Conservation (phyloP, 1,140 invertebrate species). For the Drosophila grimshawi region DNA sequence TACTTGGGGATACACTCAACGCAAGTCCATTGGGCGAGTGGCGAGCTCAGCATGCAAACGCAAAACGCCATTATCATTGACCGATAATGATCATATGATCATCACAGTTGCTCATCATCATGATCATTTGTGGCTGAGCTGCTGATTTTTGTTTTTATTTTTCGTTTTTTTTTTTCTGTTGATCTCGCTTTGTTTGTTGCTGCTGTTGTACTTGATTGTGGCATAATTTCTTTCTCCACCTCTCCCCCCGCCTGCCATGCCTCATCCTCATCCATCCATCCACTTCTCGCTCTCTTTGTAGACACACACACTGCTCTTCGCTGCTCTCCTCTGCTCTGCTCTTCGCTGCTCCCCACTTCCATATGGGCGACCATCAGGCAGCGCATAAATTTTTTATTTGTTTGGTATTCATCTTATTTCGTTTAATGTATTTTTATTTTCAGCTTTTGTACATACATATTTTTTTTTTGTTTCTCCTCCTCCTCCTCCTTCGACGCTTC, state of each 20-base stretch:
- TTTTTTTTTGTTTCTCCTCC: constrained; percentile 12
- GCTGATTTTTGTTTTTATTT: constrained; percentile 12
- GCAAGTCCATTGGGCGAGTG: constrained; percentile 44
- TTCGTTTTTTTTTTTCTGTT: neutral
- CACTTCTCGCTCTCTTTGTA: constrained; percentile 8
- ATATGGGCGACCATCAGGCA: constrained; percentile 36
- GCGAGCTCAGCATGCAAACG: constrained; percentile 59
- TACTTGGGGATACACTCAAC: constrained; percentile 26
- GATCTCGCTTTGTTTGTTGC: constrained; percentile 59
- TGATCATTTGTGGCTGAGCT: constrained; percentile 29
- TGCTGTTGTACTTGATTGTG: constrained; percentile 75
- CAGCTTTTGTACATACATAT: constrained; percentile 57
- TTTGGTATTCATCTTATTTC: constrained; percentile 83
- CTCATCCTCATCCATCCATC: neutral
- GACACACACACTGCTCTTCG: neutral
- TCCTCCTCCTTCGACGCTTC: constrained; percentile 14
- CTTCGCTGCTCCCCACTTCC: constrained; percentile 12
- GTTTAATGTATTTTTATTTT: constrained; percentile 83
- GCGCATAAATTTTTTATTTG: constrained; percentile 79
- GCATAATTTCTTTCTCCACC: constrained; percentile 71
- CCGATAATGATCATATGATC: constrained; percentile 46
- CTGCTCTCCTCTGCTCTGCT: constrained; percentile 1
- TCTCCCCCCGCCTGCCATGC: neutral
- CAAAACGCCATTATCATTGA: constrained; percentile 66
- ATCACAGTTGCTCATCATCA: constrained; percentile 28